Conservation (phyloP, 2,888 invertebrate species). For the Nomada ruficornis region DNA sequence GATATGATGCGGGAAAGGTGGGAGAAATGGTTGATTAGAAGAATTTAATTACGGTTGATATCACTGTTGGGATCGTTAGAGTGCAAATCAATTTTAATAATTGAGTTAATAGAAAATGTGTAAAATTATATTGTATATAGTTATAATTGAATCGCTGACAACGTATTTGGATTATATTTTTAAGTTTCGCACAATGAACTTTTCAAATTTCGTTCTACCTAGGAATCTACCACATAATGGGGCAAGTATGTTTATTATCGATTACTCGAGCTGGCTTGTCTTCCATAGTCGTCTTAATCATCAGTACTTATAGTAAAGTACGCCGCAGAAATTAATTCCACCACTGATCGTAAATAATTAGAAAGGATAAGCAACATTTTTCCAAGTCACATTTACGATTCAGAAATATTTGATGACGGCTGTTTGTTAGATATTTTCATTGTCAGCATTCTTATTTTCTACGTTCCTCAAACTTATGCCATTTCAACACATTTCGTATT, state of each 20-base stretch:
- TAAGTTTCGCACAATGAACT: background rate
- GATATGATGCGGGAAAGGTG: no score
- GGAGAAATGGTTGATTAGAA: no score
- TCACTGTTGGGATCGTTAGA: no score
- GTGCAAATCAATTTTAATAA: no score
- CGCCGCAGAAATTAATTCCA: conserved; percentile 13
- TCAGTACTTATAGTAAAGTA: conserved; percentile 19
- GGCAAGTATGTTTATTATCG: conserved; percentile 15
- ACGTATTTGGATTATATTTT: no score
- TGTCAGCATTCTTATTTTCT: background rate
- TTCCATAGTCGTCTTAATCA: background rate
- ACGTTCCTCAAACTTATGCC: background rate
- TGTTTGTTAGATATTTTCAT: background rate
- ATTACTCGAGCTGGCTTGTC: background rate
- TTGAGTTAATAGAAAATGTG: no score
- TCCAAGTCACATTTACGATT: background rate
- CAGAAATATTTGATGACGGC: background rate
- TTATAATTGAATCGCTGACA: no score
- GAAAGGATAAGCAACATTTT: background rate
- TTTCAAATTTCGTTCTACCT: background rate
- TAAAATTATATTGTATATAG: no score
- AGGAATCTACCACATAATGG: conserved; percentile 1
- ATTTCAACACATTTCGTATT: background rate
- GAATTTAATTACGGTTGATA: no score
- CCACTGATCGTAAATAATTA: conserved; percentile 1